Evolutionary conservation across 2,113 vertebrate species (phyloP).

Genomic region (Anarrhichthys ocellatus): DNA sequence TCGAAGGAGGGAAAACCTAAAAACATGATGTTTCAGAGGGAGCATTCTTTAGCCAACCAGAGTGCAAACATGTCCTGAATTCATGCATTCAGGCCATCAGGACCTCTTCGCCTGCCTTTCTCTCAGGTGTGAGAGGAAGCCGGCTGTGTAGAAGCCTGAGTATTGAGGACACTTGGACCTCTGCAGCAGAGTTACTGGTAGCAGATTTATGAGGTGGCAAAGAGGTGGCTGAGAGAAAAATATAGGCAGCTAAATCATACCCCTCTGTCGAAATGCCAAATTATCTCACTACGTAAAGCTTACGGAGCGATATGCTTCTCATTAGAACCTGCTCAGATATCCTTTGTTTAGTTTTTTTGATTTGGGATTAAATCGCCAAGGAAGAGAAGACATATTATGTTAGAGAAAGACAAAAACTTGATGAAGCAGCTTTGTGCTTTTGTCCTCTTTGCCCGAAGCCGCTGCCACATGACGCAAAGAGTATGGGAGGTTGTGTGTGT

Average conservation of each 20-base stretch:
- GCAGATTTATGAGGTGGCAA: constrained; percentile 78
- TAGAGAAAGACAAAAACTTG: constrained; percentile 7
- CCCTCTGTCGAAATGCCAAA: constrained; percentile 74
- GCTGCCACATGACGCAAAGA: constrained; percentile 15
- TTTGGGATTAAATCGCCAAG: neutral
- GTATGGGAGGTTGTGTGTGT: constrained; percentile 18
- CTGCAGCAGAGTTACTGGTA: constrained; percentile 61
- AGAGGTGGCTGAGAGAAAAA: constrained; percentile 73
- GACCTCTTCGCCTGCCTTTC: constrained; percentile 43
- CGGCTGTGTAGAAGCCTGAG: constrained; percentile 42
- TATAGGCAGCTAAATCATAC: constrained; percentile 78
- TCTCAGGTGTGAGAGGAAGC: constrained; percentile 37
- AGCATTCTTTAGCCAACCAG: constrained; percentile 12
- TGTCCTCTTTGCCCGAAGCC: constrained; percentile 32
- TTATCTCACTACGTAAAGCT: constrained; percentile 76
- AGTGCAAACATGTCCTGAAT: neutral
- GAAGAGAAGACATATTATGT: constrained; percentile 1
- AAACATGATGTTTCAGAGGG: neutral
- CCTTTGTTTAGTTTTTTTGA: constrained; percentile 33
- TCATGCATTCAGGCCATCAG: constrained; percentile 30
- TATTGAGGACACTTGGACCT: constrained; percentile 65
- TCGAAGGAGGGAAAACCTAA: neutral
- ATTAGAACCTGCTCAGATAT: constrained; percentile 61
- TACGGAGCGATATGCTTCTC: constrained; percentile 61
- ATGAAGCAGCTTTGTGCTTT: constrained; percentile 16